These are phyloP conservation scores for Oriolus oriolus DNA, from an alignment of 2,113 vertebrate species.

Conservation along the genomic window DNA sequence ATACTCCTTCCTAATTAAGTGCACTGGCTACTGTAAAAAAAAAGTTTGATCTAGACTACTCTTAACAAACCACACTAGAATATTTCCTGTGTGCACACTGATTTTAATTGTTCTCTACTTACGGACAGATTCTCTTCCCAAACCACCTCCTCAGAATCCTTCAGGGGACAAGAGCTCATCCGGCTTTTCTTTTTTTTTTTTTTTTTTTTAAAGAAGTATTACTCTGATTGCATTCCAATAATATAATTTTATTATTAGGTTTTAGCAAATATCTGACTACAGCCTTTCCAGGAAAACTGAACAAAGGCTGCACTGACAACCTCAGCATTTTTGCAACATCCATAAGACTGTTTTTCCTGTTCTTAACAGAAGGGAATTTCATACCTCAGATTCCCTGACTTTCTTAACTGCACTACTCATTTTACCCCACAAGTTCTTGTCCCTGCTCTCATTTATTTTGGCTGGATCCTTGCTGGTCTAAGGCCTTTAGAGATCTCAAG, in stretches of 20 bases:
- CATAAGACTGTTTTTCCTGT: neutral
- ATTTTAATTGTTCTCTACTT: neutral
- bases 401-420: neutral
- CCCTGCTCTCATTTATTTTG: neutral
- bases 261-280: neutral
- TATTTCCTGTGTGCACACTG: neutral
- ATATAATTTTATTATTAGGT: neutral
- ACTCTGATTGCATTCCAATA: neutral
- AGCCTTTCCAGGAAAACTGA: neutral
- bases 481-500: neutral
- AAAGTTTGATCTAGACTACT: neutral
- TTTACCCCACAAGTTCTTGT: neutral
- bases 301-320: neutral
- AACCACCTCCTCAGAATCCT: neutral
- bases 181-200: neutral
- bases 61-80: neutral
- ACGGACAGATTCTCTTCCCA: neutral
- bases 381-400: neutral
- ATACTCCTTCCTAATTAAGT: neutral
- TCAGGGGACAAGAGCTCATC: neutral
- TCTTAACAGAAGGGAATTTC: neutral
- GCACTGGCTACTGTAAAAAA: neutral
- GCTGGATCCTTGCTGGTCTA: neutral
- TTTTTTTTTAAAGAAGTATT: neutral
- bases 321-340: neutral